Base-by-base conservation (phyloP, 2,888 invertebrate species). In the Euphydryas editha region DNA sequence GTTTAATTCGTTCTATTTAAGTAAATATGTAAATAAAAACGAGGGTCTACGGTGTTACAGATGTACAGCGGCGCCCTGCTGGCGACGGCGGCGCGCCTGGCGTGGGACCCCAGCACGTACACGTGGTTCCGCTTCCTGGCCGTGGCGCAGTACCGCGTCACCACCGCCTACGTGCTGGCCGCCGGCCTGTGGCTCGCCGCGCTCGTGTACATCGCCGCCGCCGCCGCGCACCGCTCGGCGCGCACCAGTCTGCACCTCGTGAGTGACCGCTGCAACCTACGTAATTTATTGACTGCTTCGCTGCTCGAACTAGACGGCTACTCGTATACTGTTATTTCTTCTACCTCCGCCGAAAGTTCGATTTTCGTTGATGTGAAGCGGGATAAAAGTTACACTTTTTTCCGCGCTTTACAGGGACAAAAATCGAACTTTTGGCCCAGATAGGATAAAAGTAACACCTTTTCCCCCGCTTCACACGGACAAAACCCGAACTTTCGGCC, bases 101-200 rank as follows among this genome's bases (percentile, higher is more conserved):
- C 90, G 75, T 92, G 92, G 92, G 92, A 92, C 84, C 92, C 92
- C 67, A 88, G 88, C 87, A 92, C 92, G 42, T 92, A 91, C 88
- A 78, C 90, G 76, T 91, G 91, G 92, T 90, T 92, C 85, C 85
- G 92, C 44, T 92, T 87, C 86, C 83, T 92, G 83, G 90, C 90
- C 82, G 87, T 74, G 74, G 82, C 87, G 83, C 92, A 92, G 88
- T 92, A 92, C 87, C 89, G 87, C 81, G 92, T 81, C 71, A 88
- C 90, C 46, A 81, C 86, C 68, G 91, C 81, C 36, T 92, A 88
- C 85, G 87, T 90, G 82, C 81, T 90, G 70, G 86, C 80, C 21
- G 88, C 89, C 37, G 92, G 92, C 62, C 76, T 85, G 75, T 88
- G 87, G 90, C 87, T 92, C 68, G 89, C 86, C 65, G 90, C 86